Evolutionary conservation across 2,888 invertebrate species (phyloP), one percentile per base, ranked within the genome.

Genomic region (Urechis unicinctus): DNA sequence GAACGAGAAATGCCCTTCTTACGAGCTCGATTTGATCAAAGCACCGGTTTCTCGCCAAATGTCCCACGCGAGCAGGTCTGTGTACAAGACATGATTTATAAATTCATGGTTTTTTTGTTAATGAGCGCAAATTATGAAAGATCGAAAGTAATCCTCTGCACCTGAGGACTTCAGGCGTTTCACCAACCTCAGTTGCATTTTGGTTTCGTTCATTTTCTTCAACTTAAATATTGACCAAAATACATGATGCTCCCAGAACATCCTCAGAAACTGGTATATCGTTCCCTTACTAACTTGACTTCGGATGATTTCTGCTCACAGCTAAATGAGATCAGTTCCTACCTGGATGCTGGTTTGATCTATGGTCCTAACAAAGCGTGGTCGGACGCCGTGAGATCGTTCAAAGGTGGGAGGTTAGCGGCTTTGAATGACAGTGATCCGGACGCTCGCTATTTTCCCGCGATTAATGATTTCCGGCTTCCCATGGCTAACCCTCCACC

Each of bases 291-390:
- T n/a, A n/a, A n/a, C n/a, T n/a, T n/a, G n/a, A n/a, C n/a, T n/a
- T n/a, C n/a, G n/a, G n/a, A n/a, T n/a, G n/a, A n/a, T n/a, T n/a
- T n/a, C n/a, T n/a, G n/a, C n/a, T n/a, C n/a, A 22, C 62, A 84
- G 83, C 66, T 83, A 48, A 85, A 84, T 67, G 83, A 83, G 72
- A 83, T 84, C 53, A 84, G 84, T 4, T 82, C 84, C 0, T 85
- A 79, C 71, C 71, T 84, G 46, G 84, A 85, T 67, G 84, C 84
- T 1, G 83, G 83, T 17, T 73, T 83, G 21, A 79, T 83, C 56
- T 85, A 85, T 68, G 84, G 84, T 1, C 81, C 81, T 0, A 79
- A 81, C 6, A 83, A 83, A 66, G 81, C 82, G 43, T 84, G 84
- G 83, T 77, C 83, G 1, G 83, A 84, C 69, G 77, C 80, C 29